Base-by-base conservation (phyloP, 1,140 invertebrate species). In the Pteromalus puparum region DNA sequence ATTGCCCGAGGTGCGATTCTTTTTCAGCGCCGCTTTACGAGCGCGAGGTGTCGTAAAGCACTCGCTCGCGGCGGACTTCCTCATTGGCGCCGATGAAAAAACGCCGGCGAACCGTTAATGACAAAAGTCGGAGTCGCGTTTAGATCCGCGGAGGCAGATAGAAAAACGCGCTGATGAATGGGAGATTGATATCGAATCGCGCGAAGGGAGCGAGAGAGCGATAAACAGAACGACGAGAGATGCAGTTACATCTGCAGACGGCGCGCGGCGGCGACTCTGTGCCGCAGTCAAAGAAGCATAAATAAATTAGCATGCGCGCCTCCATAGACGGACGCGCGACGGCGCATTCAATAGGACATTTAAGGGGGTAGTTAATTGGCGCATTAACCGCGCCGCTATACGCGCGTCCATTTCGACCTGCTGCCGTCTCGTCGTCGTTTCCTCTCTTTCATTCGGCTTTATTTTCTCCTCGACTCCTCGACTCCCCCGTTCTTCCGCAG, bases 291-390 rank as follows among this genome's bases (percentile, higher is more conserved):
- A 81, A 85, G 65, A 74, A 70, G 81, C 74, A 87, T 84, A 86
- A 87, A 85, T 88, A 87, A 86, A 87, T 87, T 88, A 87, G 68
- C 82, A 74, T 70, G 72, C 34, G 34, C 42, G 34, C 84, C 78
- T 48, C 15, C 3, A 48, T 15, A 0, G n/a, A 82, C 28, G 65
- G 68, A 87, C 48, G 81, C 9, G 38, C 38, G 38, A 42, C 38
- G 38, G 38, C 38, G 28, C 76, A 83, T 84, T 88, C 83, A 88
- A 84, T 82, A 53, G 83, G 18, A 83, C 79, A 81, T 86, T 85
- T 84, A 83, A 89, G 74, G 76, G 75, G 77, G 68, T 74, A 88
- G 83, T 87, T 88, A 88, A 88, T 88, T 88, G 87, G 81, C 83
- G 84, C 61, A 85, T 86, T 87, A 88, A 87, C 80, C 87, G 74